Base-by-base conservation (phyloP, 1,140 invertebrate genomes). In the Ostrea denselamellosa region DNA sequence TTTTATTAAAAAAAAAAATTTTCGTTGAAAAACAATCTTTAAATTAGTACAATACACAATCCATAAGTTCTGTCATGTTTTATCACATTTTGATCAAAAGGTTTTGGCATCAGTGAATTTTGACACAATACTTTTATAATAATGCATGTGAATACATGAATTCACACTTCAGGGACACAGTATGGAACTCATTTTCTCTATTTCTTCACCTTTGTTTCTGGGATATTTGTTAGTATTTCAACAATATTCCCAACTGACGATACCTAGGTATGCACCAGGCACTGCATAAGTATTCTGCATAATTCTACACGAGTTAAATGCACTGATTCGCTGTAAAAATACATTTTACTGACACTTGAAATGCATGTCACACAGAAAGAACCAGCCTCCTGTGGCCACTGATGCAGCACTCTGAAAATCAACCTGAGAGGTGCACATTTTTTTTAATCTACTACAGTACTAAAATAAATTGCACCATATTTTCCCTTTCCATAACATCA, bases 81-180 rank as follows among this genome's bases (percentile, higher is more conserved):
- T 77, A 77, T 77, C 68, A 77, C 68, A 77, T 77, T 77, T 77
- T 77, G 68, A 77, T 77, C 68, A 77, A 77, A 3, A 25, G 22
- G 25, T 77, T 77, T 77, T 77, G 68, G 68, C 68, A 77, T 77
- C 68, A 77, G 68, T 77, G 68, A 77, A 25, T 77, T 77, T 77
- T 77, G 68, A 77, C 68, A 77, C 68, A 77, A 25, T 34, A 77
- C 25, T 34, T 25, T 28, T 28, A 58, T 19, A 62, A 62, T 62
- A 71, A 71, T 71, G 14, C 28, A 28, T 77, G 68, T 77, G 0
- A 77, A 77, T 28, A 77, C 8, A 10, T 77, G 68, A 77, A 77
- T 77, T 77, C 68, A 22, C 68, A 77, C 17, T 19, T 34, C 12
- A 14, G 28, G 68, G 25, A 44, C 68, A 28, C 25, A 28, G 12